Evolutionary conservation across 2,113 vertebrate genomes (phyloP).

Genomic region (Lethenteron camtschaticum): DNA sequence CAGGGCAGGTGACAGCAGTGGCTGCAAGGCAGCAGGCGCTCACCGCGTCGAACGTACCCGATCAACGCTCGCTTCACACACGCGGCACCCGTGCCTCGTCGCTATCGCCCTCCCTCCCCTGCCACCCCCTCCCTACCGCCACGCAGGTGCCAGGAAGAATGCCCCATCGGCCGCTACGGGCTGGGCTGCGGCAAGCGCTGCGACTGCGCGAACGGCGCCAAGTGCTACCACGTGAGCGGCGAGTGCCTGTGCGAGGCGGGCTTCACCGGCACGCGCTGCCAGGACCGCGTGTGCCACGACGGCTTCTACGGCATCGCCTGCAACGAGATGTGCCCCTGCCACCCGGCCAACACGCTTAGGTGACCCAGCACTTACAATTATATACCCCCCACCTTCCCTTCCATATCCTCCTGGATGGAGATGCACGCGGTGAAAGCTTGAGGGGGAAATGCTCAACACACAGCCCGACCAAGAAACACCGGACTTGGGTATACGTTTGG

Average conservation of each 20-base stretch:
- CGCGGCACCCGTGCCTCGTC: too few relatives aligned
- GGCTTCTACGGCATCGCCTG: slow-evolving; percentile 71
- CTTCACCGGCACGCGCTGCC: slow-evolving; percentile 69
- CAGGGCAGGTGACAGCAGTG: too few relatives aligned
- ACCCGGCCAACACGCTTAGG: slow-evolving; percentile 58
- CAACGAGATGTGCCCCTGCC: slow-evolving; percentile 66
- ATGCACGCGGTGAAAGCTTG: too few relatives aligned
- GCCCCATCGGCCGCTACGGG: slow-evolving; percentile 64
- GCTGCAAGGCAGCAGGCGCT: too few relatives aligned
- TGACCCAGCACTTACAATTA: slow-evolving; percentile 17
- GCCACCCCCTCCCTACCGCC: neutral
- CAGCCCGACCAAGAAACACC: too few relatives aligned
- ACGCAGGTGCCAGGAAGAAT: slow-evolving; percentile 81
- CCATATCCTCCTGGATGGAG: neutral
- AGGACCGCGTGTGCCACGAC: slow-evolving; percentile 71
- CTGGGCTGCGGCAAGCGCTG: slow-evolving; percentile 60
- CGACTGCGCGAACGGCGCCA: slow-evolving; percentile 72
- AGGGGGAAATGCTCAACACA: too few relatives aligned
- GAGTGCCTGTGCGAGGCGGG: slow-evolving; percentile 69
- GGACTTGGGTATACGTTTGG: too few relatives aligned
- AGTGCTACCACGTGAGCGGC: slow-evolving; percentile 66
- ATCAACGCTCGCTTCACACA: too few relatives aligned
- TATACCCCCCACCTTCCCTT: neutral
- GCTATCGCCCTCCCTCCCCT: too few relatives aligned
- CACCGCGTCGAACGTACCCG: too few relatives aligned